Evolutionary conservation across 2,113 vertebrate species (phyloP).

Genomic region (Tangachromis dhanisi): DNA sequence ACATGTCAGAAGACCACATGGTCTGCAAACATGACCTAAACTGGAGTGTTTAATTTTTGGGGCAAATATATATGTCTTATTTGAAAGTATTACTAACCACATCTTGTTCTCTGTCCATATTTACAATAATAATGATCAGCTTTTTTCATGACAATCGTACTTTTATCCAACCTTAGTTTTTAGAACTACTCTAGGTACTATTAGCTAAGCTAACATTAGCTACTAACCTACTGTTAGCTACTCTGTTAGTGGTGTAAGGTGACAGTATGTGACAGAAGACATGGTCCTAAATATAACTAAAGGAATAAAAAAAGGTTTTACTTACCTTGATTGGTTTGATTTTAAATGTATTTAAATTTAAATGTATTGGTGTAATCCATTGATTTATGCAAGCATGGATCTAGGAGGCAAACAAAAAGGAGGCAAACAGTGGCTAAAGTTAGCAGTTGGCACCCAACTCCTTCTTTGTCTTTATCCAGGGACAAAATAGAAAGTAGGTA

Average conservation of each 20-base stretch:
- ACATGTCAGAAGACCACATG: not conserved
- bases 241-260: not conserved
- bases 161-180: not conserved
- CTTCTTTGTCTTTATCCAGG: not conserved
- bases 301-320: not conserved
- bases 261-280: not conserved
- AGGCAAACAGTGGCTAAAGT: not conserved
- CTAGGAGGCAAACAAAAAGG: not conserved
- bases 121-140: not conserved
- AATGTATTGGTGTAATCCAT: not conserved
- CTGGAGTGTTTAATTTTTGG: not conserved
- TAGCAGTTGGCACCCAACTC: not conserved
- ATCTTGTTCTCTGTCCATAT: not conserved
- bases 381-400: not conserved
- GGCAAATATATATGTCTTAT: not conserved
- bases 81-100: not conserved
- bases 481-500: not conserved
- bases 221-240: not conserved
- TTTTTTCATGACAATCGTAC: not conserved
- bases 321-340: not conserved
- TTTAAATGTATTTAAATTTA: not conserved
- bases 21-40: not conserved
- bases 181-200: not conserved
- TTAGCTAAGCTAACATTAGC: not conserved
- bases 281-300: not conserved